phyloP scores from a whole-genome alignment of 2,888 invertebrate species.

The Zhuqinia jingwanae region DNA sequence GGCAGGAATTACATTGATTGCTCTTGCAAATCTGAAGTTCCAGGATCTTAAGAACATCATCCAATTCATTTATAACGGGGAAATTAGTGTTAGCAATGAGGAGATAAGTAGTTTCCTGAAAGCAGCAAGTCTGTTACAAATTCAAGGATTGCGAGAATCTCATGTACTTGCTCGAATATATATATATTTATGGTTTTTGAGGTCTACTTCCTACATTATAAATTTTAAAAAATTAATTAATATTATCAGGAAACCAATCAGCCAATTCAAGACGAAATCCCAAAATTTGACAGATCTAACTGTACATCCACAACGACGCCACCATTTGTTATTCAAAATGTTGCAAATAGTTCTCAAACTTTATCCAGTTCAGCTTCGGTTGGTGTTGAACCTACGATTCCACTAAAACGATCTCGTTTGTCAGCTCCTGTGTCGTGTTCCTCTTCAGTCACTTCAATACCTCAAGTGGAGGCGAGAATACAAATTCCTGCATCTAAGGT shows the following conservation, averaged over 20 bases:
- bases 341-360: too few species aligned
- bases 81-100: conserved; percentile 70
- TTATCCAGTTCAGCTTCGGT: too few species aligned
- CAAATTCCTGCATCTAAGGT: neutral
- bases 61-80: conserved; percentile 75
- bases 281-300: too few species aligned
- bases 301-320: too few species aligned
- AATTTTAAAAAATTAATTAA: too few species aligned
- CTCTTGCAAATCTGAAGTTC: conserved; percentile 74
- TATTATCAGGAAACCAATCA: neutral
- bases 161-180: neutral
- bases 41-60: conserved; percentile 75
- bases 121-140: conserved; percentile 75
- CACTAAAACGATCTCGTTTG: conserved; percentile 8
- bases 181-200: neutral
- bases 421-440: neutral
- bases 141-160: conserved; percentile 73
- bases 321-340: too few species aligned
- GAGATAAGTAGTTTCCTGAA: conserved; percentile 73
- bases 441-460: neutral
- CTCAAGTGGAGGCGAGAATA: neutral
- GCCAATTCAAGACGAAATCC: neutral
- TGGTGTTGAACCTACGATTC: neutral
- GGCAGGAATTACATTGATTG: conserved; percentile 52
- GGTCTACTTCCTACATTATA: neutral